Conservation (phyloP, 2,888 invertebrate species). For the Epistrophe grossulariae region DNA sequence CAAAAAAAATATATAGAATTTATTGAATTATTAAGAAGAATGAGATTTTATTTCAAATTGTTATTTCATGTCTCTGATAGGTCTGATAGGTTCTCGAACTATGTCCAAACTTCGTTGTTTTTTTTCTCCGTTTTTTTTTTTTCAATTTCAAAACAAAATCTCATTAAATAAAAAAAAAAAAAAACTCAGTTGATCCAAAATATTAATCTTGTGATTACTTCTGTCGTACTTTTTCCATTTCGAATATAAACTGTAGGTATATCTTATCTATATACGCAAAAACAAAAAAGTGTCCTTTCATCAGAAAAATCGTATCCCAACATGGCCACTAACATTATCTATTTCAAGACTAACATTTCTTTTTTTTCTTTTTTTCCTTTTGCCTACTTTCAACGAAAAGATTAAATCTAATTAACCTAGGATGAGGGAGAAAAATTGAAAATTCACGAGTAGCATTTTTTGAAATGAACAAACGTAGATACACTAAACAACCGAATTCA, state of each 20-base stretch:
- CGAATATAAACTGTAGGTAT: neutral
- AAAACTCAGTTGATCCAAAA: neutral
- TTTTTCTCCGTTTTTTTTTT: neutral
- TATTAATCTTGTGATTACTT: neutral
- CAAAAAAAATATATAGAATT: no score
- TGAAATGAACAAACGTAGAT: neutral
- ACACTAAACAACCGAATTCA: slow-evolving; percentile 30
- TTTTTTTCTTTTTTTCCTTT: neutral
- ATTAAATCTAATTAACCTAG: slow-evolving; percentile 73
- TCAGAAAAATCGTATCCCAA: slow-evolving; percentile 7
- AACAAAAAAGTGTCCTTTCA: slow-evolving; percentile 28
- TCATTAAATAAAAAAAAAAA: neutral
- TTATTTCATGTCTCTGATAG: no score
- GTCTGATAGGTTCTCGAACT: no score
- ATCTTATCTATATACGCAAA: neutral
- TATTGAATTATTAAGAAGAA: no score
- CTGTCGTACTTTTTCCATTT: neutral
- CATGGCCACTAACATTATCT: slow-evolving; percentile 28
- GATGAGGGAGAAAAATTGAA: slow-evolving; percentile 66
- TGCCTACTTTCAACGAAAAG: slow-evolving; percentile 43
- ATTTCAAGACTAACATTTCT: neutral
- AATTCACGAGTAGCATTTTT: slow-evolving; percentile 38
- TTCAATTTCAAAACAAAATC: neutral
- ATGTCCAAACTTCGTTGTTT: no score
- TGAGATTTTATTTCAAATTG: no score